A percentile compares a stretch with the other conserved stretches of the same genome.
Conservation (phyloP, 2,797 vertebrate species). For the Schizopygopsis pylzovi region DNA sequence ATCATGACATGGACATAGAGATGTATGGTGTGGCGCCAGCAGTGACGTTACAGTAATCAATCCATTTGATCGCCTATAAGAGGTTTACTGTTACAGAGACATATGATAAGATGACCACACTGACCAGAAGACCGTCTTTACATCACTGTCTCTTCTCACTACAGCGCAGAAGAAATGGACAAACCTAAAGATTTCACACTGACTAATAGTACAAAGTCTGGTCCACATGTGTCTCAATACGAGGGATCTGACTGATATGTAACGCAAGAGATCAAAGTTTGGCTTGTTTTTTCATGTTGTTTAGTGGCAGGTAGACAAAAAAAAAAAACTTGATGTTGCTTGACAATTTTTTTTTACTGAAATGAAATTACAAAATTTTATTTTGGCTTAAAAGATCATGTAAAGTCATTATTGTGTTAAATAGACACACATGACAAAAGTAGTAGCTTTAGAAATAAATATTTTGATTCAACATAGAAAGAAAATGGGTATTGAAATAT, state of each 20-base stretch:
- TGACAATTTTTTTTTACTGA: background rate
- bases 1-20: conserved; percentile 20
- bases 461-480: background rate
- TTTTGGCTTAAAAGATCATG: background rate
- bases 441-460: background rate
- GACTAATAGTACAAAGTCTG: background rate
- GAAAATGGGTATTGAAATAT: background rate
- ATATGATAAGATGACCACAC: conserved; percentile 61
- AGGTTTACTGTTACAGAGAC: conserved; percentile 55
- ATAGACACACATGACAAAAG: background rate
- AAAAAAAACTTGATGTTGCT: background rate
- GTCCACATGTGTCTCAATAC: background rate
- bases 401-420: background rate
- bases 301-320: background rate
- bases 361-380: background rate
- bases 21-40: conserved; percentile 49
- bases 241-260: background rate
- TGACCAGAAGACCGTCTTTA: conserved; percentile 53
- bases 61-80: conserved; percentile 52
- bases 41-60: conserved; percentile 68
- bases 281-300: background rate
- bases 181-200: background rate
- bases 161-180: background rate
- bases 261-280: background rate
- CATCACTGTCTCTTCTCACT: background rate